Percentiles rank a stretch among this genome's conserved stretches.
Evolutionary conservation across 2,888 invertebrate genomes (phyloP).

Genomic region (Dinocampus coccinellae): DNA sequence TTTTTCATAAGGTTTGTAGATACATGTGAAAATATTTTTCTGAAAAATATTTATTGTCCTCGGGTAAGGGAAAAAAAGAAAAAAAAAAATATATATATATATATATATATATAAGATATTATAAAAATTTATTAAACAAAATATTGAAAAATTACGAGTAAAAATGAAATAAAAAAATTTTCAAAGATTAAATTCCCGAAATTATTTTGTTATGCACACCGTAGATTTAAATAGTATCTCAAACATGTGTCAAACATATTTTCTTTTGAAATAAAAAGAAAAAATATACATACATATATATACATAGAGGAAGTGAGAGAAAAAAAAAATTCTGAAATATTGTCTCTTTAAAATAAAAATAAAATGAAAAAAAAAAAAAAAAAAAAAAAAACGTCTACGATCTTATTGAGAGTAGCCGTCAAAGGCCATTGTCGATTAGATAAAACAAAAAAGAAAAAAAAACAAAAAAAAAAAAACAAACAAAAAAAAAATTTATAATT

Average conservation of each 20-base stretch:
- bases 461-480: too few relatives aligned
- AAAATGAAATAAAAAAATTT: too few relatives aligned
- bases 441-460: background rate
- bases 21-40: background rate
- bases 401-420: background rate
- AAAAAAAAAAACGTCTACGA: background rate
- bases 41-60: background rate
- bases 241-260: constrained; percentile 1
- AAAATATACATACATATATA: background rate
- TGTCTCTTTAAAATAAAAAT: background rate
- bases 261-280: background rate
- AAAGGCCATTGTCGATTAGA: background rate
- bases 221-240: background rate
- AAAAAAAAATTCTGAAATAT: background rate
- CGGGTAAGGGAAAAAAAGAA: too few relatives aligned
- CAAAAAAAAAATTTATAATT: background rate
- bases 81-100: background rate
- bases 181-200: too few relatives aligned
- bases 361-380: background rate
- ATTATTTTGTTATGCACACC: too few relatives aligned
- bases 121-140: background rate
- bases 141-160: too few relatives aligned
- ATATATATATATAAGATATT: background rate
- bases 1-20: background rate
- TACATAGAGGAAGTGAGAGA: background rate